phyloP scores from a whole-genome alignment of 53 echinoderm and acorn worm species.

The Patiria pectinifera region DNA sequence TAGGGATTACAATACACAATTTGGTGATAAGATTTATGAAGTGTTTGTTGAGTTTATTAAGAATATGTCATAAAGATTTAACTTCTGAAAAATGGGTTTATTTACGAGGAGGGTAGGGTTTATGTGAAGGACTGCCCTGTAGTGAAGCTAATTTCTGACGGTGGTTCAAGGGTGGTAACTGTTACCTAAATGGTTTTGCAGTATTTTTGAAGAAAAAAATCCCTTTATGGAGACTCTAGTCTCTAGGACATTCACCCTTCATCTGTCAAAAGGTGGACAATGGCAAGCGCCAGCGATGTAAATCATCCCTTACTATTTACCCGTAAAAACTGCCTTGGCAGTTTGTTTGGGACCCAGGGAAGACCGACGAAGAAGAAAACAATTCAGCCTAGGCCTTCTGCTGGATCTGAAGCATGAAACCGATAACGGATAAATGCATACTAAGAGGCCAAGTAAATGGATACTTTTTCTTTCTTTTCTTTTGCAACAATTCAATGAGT shows the following conservation, averaged over 20 bases:
- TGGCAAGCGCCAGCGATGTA: background rate
- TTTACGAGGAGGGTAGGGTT: no score
- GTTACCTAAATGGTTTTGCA: background rate
- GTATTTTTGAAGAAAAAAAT: background rate
- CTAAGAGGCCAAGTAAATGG: conserved; percentile 5
- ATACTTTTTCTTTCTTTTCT: background rate
- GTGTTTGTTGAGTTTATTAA: background rate
- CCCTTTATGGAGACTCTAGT: background rate
- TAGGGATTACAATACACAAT: background rate
- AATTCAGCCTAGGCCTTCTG: background rate
- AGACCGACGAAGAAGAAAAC: background rate
- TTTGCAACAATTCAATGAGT: conserved; percentile 12
- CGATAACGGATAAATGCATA: conserved; percentile 56
- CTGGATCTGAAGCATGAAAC: conserved; percentile 16
- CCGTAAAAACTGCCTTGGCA: background rate
- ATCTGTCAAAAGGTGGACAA: background rate
- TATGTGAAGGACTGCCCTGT: no score
- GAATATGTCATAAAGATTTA: no score
- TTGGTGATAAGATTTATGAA: background rate
- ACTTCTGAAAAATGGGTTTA: no score
- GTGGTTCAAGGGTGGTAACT: no score
- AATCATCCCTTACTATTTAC: conserved; percentile 26
- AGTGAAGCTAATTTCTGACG: no score
- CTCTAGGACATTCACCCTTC: conserved; percentile 41
- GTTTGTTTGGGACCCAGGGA: conserved; percentile 27